Base-by-base conservation (phyloP, 1,140 invertebrate genomes). In the Heliconius melpomene region DNA sequence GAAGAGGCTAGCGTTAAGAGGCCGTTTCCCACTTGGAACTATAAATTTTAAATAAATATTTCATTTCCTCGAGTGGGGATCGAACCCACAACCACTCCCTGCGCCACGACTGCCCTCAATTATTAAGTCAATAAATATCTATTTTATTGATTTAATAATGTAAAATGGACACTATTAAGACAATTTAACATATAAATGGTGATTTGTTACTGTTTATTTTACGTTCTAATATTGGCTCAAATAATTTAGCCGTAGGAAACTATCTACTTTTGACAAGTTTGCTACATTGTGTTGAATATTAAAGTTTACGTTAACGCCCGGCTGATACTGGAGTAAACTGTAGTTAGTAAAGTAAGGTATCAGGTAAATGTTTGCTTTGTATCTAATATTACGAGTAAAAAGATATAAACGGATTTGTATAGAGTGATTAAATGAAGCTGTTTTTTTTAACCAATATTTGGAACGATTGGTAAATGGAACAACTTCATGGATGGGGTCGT, bases 171-270 rank as follows among this genome's bases (percentile, higher is more conserved):
- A n/a, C 20, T 57, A 57, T 57, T 23, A 57, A 23, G 20, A 57
- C 3, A 60, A 26, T 60, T 60, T n/a, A n/a, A n/a, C 9, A 60
- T 60, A 29, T 11, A 66, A 29, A 13, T 29, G 13, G 20, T 60
- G n/a, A n/a, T 26, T 26, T 11, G 1, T 60, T 23, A 1, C 32
- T 36, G 57, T 26, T 60, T 60, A 60, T 60, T 23, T 60, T 23
- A 26, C 54, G 57, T 60, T 60, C 7, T 60, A 60, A 23, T 60
- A 60, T 60, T 60, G 23, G 57, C 23, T 23, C 26, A 66, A 66
- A 26, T 66, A 66, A 66, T 66, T 66, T 66, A 26, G 60, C 26
- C 60, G 26, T 66, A 66, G 60, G 60, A 66, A 66, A 66, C 60
- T 66, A 66, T 29, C 60, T 66, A 66, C 60, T 29, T 66, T 29